phyloP scores from a whole-genome alignment of 2,797 vertebrate species.

The Lagorchestes hirsutus region DNA sequence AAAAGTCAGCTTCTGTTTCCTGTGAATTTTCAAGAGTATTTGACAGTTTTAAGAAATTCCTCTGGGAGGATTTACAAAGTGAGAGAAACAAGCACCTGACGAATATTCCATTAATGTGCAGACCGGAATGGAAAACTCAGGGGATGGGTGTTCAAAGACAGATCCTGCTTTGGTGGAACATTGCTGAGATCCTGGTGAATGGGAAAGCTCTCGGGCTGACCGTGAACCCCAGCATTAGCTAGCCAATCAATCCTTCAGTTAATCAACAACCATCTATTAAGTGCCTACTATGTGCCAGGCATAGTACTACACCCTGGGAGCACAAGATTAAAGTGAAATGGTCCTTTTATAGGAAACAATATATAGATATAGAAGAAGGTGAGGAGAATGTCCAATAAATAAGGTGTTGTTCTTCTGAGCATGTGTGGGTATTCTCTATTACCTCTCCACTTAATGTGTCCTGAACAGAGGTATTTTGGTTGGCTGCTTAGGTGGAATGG shows the following conservation, averaged over 20 bases:
- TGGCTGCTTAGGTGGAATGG: neutral
- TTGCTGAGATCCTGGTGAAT: neutral
- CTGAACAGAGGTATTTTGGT: neutral
- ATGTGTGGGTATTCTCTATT: neutral
- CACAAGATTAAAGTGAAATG: neutral
- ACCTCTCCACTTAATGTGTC: neutral
- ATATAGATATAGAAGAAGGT: neutral
- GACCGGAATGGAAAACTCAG: constrained; percentile 20
- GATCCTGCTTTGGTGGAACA: neutral
- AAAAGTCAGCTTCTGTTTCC: neutral
- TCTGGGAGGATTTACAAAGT: neutral
- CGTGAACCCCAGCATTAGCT: neutral
- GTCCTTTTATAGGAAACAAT: neutral
- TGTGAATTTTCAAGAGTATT: neutral
- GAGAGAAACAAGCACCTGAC: neutral
- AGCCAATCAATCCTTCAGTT: neutral
- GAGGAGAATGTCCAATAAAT: neutral
- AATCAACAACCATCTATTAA: neutral
- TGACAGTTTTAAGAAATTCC: constrained; percentile 2
- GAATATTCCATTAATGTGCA: constrained; percentile 40
- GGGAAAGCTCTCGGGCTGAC: neutral
- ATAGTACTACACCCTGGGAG: fast-evolving
- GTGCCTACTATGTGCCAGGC: neutral
- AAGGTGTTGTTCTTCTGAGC: neutral
- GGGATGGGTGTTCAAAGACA: neutral